Evolutionary conservation across 2,113 vertebrate genomes (phyloP), one percentile per base, ranked within the genome.

Genomic region (Pomatorhinus ruficollis): DNA sequence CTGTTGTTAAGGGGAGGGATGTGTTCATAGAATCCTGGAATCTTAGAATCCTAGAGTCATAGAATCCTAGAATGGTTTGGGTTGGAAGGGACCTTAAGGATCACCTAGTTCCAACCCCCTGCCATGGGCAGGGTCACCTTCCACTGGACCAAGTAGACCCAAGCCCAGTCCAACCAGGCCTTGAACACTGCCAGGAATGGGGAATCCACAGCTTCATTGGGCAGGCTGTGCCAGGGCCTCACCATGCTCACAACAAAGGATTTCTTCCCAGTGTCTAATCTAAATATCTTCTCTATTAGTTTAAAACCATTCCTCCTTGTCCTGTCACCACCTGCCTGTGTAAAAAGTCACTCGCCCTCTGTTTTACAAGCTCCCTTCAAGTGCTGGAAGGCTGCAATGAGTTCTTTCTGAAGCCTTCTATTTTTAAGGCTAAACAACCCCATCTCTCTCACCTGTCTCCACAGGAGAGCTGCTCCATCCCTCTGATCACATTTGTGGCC

Each of bases 21-120:
- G 40, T 49, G 56, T 3, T 20, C 18, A 10, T 49, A 0, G 8
- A 69, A 22, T 18, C n/a, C 3, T 50, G 1, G 40, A 57, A 37
- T 30, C 18, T 15, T 20, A 10, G 52, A 33, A 18, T 17, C 37
- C 4, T 50, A 0, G 40, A 57, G 31, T 30, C 18, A 10, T 20
- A 10, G 52, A 33, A 18, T 17, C 28, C 40, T 5, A 13, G 66
- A 37, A 42, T 6, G 17, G 31, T 54, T 61, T 23, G 53, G 25
- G 21, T 35, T 61, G 40, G 17, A 31, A 47, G 21, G 17, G 12
- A 19, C 47, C 11, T 68, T 47, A 60, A 40, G 42, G n/a, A 23
- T 27, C 30, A 40, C 15, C 21, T 10, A 5, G 25, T 19, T 61
- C 54, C 24, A 61, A 6, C 4, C 21, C 30, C 20, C 13, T 60